Percentiles rank a stretch among this genome's conserved stretches.
These are phyloP conservation scores for Solen grandis DNA, from an alignment of 1,140 invertebrate species.

Conservation along the genomic window DNA sequence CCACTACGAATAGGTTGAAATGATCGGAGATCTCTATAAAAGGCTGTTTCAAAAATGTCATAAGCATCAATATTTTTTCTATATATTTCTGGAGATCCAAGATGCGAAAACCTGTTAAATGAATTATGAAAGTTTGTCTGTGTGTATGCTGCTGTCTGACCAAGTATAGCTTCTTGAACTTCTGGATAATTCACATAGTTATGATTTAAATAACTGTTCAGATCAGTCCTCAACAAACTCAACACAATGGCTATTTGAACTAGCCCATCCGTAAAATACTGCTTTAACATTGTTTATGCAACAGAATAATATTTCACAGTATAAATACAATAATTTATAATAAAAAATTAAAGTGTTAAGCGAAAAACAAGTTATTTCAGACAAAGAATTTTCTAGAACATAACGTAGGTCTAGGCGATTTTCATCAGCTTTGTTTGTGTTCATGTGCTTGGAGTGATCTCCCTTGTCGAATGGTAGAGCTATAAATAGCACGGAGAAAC, in stretches of 20 bases:
- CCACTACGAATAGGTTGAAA: slow-evolving; percentile 82
- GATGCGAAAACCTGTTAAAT: slow-evolving; percentile 7
- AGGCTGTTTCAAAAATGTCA: slow-evolving; percentile 76
- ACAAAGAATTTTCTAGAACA: background rate
- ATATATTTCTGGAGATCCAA: slow-evolving; percentile 44
- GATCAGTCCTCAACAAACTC: slow-evolving; percentile 88
- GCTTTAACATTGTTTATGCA: slow-evolving; percentile 74
- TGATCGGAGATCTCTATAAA: slow-evolving; percentile 88
- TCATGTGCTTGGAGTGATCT: slow-evolving; percentile 49
- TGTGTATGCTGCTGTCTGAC: slow-evolving; percentile 78
- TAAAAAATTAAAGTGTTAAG: background rate
- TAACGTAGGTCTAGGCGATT: too few species aligned
- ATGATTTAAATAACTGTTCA: slow-evolving; percentile 85
- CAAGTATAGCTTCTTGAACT: slow-evolving; percentile 78
- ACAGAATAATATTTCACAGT: too few species aligned
- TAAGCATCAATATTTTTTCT: slow-evolving; percentile 86
- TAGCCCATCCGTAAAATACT: slow-evolving; percentile 85
- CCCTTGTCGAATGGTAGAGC: slow-evolving; percentile 17
- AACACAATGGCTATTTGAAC: slow-evolving; percentile 89
- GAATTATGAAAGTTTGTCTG: slow-evolving; percentile 79
- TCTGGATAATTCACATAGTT: slow-evolving; percentile 81
- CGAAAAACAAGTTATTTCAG: background rate
- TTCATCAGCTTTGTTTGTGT: too few species aligned
- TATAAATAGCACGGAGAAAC: slow-evolving; percentile 45
- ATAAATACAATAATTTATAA: slow-evolving; percentile 1